phyloP scores from a whole-genome alignment of 2,797 vertebrate genomes.

The Allobates femoralis region DNA sequence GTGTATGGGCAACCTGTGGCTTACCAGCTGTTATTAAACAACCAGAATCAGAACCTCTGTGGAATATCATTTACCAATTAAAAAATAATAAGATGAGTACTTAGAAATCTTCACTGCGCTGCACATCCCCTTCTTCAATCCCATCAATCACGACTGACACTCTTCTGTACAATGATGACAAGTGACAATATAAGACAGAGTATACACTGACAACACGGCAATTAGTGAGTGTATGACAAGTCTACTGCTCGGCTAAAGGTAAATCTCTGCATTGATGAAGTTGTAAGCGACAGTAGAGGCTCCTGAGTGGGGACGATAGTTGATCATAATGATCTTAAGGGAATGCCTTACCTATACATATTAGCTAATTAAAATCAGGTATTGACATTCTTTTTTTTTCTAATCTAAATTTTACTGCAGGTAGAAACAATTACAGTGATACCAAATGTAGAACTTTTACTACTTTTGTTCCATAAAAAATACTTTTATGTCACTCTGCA shows the following conservation, averaged over 20 bases:
- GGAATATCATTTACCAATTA: constrained; percentile 26
- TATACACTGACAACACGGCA: constrained; percentile 10
- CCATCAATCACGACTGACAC: constrained; percentile 6
- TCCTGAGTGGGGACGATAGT: not conserved
- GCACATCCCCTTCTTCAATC: not conserved
- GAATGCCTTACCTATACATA: no score
- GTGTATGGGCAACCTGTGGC: not conserved
- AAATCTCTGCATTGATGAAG: not conserved
- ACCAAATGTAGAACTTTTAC: no score
- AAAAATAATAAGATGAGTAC: constrained; percentile 27
- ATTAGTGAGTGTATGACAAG: constrained; percentile 3
- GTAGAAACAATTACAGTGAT: no score
- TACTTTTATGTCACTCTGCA: no score
- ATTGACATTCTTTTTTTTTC: no score
- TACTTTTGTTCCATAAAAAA: no score
- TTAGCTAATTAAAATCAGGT: no score
- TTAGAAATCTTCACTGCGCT: not conserved
- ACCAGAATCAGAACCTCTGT: not conserved
- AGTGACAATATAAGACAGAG: not conserved
- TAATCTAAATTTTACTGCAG: no score
- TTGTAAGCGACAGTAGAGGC: not conserved
- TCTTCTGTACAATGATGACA: not conserved
- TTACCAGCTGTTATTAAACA: not conserved
- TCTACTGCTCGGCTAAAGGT: not conserved
- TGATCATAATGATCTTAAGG: not conserved